phyloP scores from a whole-genome alignment of 2,113 vertebrate genomes.

The Vidua chalybeata region DNA sequence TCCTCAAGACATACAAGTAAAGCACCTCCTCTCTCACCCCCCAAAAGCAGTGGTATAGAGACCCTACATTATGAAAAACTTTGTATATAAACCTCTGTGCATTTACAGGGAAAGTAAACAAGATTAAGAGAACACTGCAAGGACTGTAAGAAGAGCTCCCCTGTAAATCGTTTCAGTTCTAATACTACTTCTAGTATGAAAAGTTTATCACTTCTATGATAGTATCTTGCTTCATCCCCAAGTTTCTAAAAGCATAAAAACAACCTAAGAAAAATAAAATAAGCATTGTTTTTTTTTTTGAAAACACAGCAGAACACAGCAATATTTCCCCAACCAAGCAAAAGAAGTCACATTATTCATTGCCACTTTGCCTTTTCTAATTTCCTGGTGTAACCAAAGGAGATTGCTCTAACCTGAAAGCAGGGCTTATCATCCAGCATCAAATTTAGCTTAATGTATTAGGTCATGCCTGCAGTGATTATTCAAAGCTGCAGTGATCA shows the following conservation, averaged over 20 bases:
- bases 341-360: neutral
- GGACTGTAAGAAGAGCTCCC: no score
- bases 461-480: neutral
- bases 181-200: neutral
- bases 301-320: neutral
- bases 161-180: neutral
- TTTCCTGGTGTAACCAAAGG: neutral
- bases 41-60: neutral
- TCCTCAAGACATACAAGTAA: neutral
- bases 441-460: neutral
- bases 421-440: neutral
- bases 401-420: neutral
- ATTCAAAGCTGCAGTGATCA: neutral
- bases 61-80: neutral
- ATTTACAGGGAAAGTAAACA: neutral
- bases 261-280: neutral
- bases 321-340: neutral
- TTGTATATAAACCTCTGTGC: neutral
- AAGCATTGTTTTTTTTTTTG: neutral
- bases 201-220: neutral
- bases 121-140: neutral
- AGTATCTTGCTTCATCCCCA: accelerated
- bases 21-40: neutral
- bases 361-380: neutral
- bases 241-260: neutral